These are phyloP conservation scores for Bradypodion pumilum DNA, from an alignment of 2,797 vertebrate genomes.

Conservation along the genomic window DNA sequence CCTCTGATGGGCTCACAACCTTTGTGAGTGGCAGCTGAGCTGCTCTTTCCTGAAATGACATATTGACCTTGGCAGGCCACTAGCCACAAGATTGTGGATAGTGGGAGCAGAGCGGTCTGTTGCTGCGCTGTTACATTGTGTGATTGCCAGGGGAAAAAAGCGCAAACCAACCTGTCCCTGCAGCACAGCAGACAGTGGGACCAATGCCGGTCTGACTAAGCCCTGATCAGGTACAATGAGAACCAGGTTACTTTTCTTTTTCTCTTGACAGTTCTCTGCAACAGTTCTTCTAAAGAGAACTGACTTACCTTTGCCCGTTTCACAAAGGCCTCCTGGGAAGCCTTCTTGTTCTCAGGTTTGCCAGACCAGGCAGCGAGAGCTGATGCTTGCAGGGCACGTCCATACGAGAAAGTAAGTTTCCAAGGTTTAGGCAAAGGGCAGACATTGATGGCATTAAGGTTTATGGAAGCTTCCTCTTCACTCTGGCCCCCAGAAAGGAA, in stretches of 20 bases:
- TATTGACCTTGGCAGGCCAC: slow-evolving; percentile 93
- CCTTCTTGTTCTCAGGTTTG: slow-evolving; percentile 86
- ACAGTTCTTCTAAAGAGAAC: neutral
- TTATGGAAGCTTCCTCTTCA: slow-evolving; percentile 94
- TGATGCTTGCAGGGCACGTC: slow-evolving; percentile 95
- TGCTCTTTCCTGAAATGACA: slow-evolving; percentile 80
- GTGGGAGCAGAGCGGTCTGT: no score
- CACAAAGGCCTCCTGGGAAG: slow-evolving; percentile 87
- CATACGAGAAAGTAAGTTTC: slow-evolving; percentile 96
- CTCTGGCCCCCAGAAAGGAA: slow-evolving; percentile 98
- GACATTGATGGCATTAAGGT: slow-evolving; percentile 94
- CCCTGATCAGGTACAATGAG: no score
- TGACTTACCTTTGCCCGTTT: slow-evolving; percentile 86
- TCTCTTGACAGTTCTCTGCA: no score
- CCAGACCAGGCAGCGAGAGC: slow-evolving; percentile 91
- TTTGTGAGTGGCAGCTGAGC: slow-evolving; percentile 82
- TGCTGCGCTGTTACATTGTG: no score
- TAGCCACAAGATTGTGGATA: no score
- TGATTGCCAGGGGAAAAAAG: no score
- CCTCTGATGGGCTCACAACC: no score
- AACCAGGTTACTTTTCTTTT: no score
- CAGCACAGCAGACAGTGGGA: no score
- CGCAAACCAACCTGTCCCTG: no score
- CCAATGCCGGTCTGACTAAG: no score
- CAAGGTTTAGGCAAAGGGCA: slow-evolving; percentile 87